phyloP scores from a whole-genome alignment of 1,140 invertebrate genomes.

The Euwallacea fornicatus region DNA sequence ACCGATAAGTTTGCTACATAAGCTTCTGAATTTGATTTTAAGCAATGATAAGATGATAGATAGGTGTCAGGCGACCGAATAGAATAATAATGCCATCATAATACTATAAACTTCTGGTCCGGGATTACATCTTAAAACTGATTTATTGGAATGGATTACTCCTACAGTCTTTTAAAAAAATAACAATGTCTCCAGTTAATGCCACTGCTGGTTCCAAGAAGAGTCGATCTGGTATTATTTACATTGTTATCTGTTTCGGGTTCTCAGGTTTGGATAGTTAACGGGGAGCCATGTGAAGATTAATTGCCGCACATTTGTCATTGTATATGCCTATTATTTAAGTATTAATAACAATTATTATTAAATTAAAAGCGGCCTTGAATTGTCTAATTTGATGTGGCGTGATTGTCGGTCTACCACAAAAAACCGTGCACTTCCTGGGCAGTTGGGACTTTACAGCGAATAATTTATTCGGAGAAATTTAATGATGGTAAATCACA shows the following conservation, averaged over 20 bases:
- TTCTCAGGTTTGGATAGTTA: constrained; percentile 19
- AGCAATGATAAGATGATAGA: constrained; percentile 29
- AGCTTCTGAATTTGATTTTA: constrained; percentile 28
- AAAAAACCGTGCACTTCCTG: not conserved
- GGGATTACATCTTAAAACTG: constrained; percentile 35
- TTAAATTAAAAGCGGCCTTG: too few species aligned
- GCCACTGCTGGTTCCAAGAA: constrained; percentile 22
- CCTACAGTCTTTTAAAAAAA: constrained; percentile 32
- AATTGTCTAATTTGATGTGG: too few species aligned
- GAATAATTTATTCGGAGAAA: not conserved
- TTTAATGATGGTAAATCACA: not conserved
- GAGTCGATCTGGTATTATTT: constrained; percentile 24
- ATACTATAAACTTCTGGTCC: constrained; percentile 21
- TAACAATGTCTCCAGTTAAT: constrained; percentile 29
- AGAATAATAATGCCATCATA: constrained; percentile 31
- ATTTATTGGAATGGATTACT: constrained; percentile 34
- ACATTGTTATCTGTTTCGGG: constrained; percentile 26
- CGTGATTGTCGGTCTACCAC: not conserved
- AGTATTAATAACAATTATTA: too few species aligned
- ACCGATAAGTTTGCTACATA: constrained; percentile 5
- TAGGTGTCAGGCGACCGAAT: constrained; percentile 30
- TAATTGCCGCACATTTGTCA: constrained; percentile 29
- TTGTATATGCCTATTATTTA: constrained; percentile 7
- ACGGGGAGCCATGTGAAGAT: constrained; percentile 17
- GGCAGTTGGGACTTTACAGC: not conserved